These are phyloP conservation scores for Caenorhabditis elegans DNA, from an alignment of 1,140 invertebrate genomes.

Conservation along the genomic window WBcel235 BX284604.4:5850501-5851000, in stretches of 20 bases:
- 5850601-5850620: not conserved
- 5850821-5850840: conserved; percentile 23
- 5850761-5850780: no score
- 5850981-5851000: conserved; percentile 17
- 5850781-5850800: no score
- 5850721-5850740: no score
- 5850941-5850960: conserved; percentile 19
- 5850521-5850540: conserved; percentile 11
- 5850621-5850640: not conserved
- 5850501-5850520: conserved; percentile 78
- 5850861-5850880: conserved; percentile 26
- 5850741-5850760: no score
- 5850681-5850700: not conserved
- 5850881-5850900: conserved; percentile 21
- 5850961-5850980: not conserved
- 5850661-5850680: not conserved
- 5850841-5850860: not conserved
- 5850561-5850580: not conserved
- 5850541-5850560: not conserved
- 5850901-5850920: not conserved
- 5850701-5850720: no score
- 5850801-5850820: no score
- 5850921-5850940: not conserved
- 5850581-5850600: conserved; percentile 13
- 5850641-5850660: not conserved